Evolutionary conservation across 92 coral and sea anemone species (phyloP).

Genomic region (Bergia puertoricense): DNA sequence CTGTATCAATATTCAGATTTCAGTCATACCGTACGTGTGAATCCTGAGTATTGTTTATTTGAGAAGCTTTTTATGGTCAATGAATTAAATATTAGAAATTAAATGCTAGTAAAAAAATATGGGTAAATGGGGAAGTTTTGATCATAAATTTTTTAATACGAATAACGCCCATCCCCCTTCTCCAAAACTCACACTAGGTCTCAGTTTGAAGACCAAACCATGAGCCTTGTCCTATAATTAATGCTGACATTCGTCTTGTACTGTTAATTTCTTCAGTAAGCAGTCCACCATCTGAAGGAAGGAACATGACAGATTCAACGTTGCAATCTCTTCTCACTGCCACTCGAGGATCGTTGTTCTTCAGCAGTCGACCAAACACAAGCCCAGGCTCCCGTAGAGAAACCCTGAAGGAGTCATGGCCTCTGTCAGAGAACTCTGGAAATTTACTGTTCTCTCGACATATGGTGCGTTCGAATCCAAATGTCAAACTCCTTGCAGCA

Average conservation of each 20-base stretch:
- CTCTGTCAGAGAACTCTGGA: slow-evolving; percentile 23
- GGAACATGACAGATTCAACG: not conserved
- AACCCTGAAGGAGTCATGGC: not conserved
- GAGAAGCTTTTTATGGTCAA: too few relatives aligned
- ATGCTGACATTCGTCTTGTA: not conserved
- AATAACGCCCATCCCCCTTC: too few relatives aligned
- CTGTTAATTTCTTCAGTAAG: not conserved
- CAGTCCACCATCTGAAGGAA: not conserved
- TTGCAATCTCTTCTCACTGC: not conserved
- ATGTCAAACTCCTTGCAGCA: slow-evolving; percentile 32
- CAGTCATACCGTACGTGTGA: too few relatives aligned
- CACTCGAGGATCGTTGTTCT: not conserved
- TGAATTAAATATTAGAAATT: too few relatives aligned
- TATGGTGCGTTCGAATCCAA: slow-evolving; percentile 33
- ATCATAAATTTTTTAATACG: too few relatives aligned
- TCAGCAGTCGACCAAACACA: slow-evolving; percentile 26
- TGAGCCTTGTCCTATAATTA: too few relatives aligned
- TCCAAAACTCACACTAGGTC: too few relatives aligned
- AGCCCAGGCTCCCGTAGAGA: not conserved
- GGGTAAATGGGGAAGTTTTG: too few relatives aligned
- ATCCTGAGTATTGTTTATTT: too few relatives aligned
- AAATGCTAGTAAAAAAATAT: too few relatives aligned
- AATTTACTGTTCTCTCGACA: slow-evolving; percentile 29
- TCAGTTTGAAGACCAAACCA: too few relatives aligned
- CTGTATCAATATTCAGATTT: too few relatives aligned